phyloP scores from a whole-genome alignment of 2,797 vertebrate genomes.

The Bradypodion ventrale region DNA sequence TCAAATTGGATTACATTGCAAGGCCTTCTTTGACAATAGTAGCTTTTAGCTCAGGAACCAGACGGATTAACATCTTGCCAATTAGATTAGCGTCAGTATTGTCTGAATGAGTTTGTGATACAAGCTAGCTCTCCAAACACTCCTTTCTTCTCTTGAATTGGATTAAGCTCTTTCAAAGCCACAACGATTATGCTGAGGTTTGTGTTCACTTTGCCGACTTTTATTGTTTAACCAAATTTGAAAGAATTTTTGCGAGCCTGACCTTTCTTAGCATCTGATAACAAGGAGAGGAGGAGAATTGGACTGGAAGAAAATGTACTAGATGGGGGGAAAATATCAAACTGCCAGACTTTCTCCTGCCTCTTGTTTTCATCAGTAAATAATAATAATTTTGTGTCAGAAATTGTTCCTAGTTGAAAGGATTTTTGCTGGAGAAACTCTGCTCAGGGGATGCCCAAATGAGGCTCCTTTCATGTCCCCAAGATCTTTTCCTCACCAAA shows the following conservation, averaged over 20 bases:
- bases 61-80: conserved; percentile 76
- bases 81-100: conserved; percentile 79
- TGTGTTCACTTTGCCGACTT: conserved; percentile 74
- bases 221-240: conserved; percentile 81
- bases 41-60: conserved; percentile 71
- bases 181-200: conserved; percentile 74
- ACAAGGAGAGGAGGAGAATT: conserved; percentile 39
- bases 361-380: conserved; percentile 20
- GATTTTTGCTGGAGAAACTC: too few relatives aligned
- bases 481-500: too few relatives aligned
- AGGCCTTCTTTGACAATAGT: conserved; percentile 56
- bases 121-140: conserved; percentile 70
- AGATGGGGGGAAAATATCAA: conserved; percentile 48
- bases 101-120: conserved; percentile 75
- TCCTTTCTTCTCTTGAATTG: conserved; percentile 72
- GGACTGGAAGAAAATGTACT: conserved; percentile 52
- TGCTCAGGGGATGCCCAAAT: too few relatives aligned
- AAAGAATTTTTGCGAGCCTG: conserved; percentile 79
- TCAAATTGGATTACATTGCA: conserved; percentile 40
- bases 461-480: too few relatives aligned
- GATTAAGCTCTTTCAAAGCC: conserved; percentile 76
- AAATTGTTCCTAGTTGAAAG: too few relatives aligned
- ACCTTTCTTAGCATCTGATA: conserved; percentile 77
- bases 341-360: conserved; percentile 47
- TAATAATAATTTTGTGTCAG: too few relatives aligned